Evolutionary conservation across 2,797 vertebrate species (phyloP), one percentile per base, ranked within the genome.

Genomic region (Sebastes trivittatus): DNA sequence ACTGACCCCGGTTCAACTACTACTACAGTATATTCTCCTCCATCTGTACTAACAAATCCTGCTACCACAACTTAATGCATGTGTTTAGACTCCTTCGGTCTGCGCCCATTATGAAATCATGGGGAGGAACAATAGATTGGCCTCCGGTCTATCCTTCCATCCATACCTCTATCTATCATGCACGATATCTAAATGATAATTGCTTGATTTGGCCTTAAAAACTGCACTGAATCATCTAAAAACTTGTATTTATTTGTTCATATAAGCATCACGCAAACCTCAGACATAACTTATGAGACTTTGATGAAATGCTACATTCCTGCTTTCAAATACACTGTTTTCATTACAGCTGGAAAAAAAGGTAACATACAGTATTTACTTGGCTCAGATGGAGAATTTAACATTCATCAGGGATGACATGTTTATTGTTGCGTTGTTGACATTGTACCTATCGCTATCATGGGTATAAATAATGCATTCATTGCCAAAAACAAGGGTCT

Each of bases 401-500:
- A 42, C 69, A 80, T 87, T 86, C 52, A 84, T 87, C 77, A 83
- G 55, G 30, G 22, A 60, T 11, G 78, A 82, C 78, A 73, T 86
- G 79, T 90, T 89, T 87, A 90, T 84, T 87, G 81, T 82, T 72
- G 80, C 62, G 22, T 73, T 88, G 72, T 79, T 83, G 72, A 82
- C 73, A 78, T 58, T 78, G 55, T 73, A 75, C 36, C 64, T 63
- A 81, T 77, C 38, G n/a, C 54, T 68, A 72, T 78, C 55, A 56
- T 25, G 65, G 6, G 23, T 63, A 82, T 83, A 84, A 87, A 87
- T 86, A 77, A 65, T 46, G 16, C 54, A 61, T 63, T 75, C 30
- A 29, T 52, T 49, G 69, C 58, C 22, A 84, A 73, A 72, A 27
- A 75, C 75, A 79, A 29, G 70, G 63, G 64, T 70, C 74, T 56